Base-by-base conservation (phyloP, 92 coral and sea anemone genomes). In the Phymanthus crucifer region DNA sequence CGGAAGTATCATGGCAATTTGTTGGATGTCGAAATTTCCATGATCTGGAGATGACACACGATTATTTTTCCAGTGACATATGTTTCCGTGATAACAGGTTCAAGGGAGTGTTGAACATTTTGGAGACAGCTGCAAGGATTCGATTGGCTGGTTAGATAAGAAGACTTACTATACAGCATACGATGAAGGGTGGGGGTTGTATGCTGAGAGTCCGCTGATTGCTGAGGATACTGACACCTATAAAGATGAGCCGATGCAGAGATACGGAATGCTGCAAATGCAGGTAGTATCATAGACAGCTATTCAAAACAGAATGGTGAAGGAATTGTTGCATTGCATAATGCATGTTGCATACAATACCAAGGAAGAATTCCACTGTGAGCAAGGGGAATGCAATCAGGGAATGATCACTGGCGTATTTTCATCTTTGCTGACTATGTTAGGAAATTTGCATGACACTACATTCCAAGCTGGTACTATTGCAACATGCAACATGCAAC, bases 121-220 rank as follows among this genome's bases (percentile, higher is more conserved):
- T 75, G 89, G 83, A 40, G 94, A 89, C 57, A 92, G 71, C 70
- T 94, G 98, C 67, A 85, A 88, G 6, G 98, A 93, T 21, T 80
- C 88, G 5, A 86, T 92, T 47, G 83, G 94, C 33, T 94, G 98
- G 98, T 78, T 94, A 57, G 81, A 92, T 52, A 32, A 37, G 4
- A 87, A 71, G 48, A 92, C 90, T 1, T 94, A 89, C 85, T 91
- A 93, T 85, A 94, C 98, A 18, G 98, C 98, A 18, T 92, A 85
- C 68, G 91, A 90, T 6, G 98, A 94, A 50, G 98, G 98, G 6
- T 94, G 98, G 98, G 98, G 90, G 3, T 54, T 94, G 70, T 94
- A 94, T 78, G 98, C 98, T 16, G 98, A 94, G 76, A 94, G 88
- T 40, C 98, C 98, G 5, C 89, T 94, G 65, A 85, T 94, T 29